These are phyloP conservation scores for Protomyctophum bolini DNA, from an alignment of 2,113 vertebrate species.

Conservation along the genomic window DNA sequence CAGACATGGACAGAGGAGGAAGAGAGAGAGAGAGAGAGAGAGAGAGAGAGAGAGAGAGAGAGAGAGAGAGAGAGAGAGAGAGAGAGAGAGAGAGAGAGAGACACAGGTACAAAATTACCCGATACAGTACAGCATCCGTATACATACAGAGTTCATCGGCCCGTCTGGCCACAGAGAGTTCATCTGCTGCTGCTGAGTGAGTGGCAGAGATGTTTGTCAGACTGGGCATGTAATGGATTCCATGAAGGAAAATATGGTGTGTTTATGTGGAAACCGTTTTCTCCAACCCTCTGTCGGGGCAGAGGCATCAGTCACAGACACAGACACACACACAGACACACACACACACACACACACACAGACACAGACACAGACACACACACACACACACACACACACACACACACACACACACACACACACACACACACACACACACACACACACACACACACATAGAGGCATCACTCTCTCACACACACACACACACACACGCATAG, in stretches of 20 bases:
- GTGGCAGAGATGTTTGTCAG: slow-evolving; percentile 31
- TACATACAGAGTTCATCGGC: not conserved
- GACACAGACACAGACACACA: no score
- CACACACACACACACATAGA: not conserved
- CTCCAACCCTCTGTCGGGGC: not conserved
- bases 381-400: not conserved
- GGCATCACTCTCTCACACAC: no score
- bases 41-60: slow-evolving; percentile 1
- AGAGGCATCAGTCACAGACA: slow-evolving; percentile 23
- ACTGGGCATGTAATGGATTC: slow-evolving; percentile 21
- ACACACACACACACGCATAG: not conserved
- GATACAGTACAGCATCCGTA: slow-evolving; percentile 24
- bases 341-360: no score
- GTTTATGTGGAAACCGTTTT: slow-evolving; percentile 30
- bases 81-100: slow-evolving; percentile 5
- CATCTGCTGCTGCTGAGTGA: slow-evolving; percentile 16
- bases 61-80: not conserved
- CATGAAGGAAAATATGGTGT: slow-evolving; percentile 43
- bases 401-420: slow-evolving; percentile 1
- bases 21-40: not conserved
- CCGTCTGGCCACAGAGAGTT: no score
- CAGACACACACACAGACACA: not conserved
- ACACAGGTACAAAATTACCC: slow-evolving; percentile 49
- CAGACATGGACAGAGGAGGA: no score
- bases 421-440: not conserved